phyloP scores from a whole-genome alignment of 1,140 invertebrate genomes.

The Achroia grisella region DNA sequence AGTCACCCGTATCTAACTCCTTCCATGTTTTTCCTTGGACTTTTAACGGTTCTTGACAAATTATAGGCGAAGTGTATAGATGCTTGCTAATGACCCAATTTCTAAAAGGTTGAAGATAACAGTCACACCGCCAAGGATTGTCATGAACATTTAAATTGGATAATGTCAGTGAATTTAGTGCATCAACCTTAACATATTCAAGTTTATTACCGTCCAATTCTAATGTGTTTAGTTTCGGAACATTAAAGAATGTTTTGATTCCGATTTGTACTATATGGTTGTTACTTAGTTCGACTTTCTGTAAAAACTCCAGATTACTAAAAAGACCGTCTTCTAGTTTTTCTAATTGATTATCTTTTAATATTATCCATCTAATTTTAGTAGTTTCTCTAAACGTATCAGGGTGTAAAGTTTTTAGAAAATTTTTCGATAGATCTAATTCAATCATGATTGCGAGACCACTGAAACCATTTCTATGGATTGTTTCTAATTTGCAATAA shows the following conservation, averaged over 20 bases:
- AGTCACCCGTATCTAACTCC: slow-evolving; percentile 80
- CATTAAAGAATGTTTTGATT: slow-evolving; percentile 80
- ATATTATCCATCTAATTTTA: slow-evolving; percentile 79
- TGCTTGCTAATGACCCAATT: slow-evolving; percentile 83
- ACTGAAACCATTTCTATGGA: slow-evolving; percentile 83
- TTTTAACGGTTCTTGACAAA: slow-evolving; percentile 79
- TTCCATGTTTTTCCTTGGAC: slow-evolving; percentile 82
- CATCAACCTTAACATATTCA: slow-evolving; percentile 75
- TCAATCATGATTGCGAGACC: slow-evolving; percentile 87
- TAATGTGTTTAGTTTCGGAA: slow-evolving; percentile 79
- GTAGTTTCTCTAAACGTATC: slow-evolving; percentile 81
- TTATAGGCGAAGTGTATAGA: slow-evolving; percentile 81
- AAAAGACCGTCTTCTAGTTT: slow-evolving; percentile 84
- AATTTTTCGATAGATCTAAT: slow-evolving; percentile 87
- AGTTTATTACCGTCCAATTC: slow-evolving; percentile 83
- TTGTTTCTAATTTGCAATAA: slow-evolving; percentile 80
- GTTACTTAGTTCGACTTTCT: slow-evolving; percentile 83
- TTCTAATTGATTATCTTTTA: slow-evolving; percentile 84
- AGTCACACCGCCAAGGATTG: slow-evolving; percentile 94
- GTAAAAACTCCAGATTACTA: slow-evolving; percentile 81
- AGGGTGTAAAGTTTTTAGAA: slow-evolving; percentile 79
- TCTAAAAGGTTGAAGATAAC: slow-evolving; percentile 84
- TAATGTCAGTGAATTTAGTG: slow-evolving; percentile 77
- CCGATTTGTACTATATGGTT: slow-evolving; percentile 82
- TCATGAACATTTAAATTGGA: slow-evolving; percentile 84